phyloP scores from a whole-genome alignment of 1,140 invertebrate genomes.

The Parapsyche elsis region DNA sequence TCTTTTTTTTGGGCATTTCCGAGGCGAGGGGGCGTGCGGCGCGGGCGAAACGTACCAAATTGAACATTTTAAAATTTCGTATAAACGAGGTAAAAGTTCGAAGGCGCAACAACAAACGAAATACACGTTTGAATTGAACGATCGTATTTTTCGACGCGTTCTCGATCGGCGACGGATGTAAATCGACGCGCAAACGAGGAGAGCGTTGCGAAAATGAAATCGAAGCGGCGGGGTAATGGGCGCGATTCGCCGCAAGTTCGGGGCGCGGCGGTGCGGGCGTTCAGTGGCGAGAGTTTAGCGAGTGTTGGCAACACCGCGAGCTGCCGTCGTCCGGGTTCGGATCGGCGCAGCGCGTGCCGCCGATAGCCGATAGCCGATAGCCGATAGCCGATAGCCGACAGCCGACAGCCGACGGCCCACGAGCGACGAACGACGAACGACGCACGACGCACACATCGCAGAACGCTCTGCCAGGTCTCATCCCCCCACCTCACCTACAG shows the following conservation, averaged over 20 bases:
- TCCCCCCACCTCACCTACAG: too few relatives aligned
- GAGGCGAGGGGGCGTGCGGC: too few relatives aligned
- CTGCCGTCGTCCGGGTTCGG: slow-evolving; percentile 13
- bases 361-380: background rate
- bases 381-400: background rate
- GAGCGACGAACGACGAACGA: background rate
- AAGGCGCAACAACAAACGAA: background rate
- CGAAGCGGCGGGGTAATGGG: background rate
- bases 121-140: background rate
- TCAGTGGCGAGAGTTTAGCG: too few relatives aligned
- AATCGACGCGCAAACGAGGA: too few relatives aligned
- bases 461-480: too few relatives aligned
- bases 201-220: background rate
- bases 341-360: background rate
- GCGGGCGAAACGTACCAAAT: too few relatives aligned
- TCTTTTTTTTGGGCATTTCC: too few relatives aligned
- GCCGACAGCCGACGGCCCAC: background rate
- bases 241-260: background rate
- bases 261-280: background rate
- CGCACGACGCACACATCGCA: too few relatives aligned
- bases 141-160: background rate
- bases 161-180: background rate
- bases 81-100: too few relatives aligned
- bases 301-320: slow-evolving; percentile 3
- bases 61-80: too few relatives aligned